Evolutionary conservation across 2,113 vertebrate species (phyloP), one percentile per base, ranked within the genome.

Genomic region (Dunckerocampus dactyliophorus): DNA sequence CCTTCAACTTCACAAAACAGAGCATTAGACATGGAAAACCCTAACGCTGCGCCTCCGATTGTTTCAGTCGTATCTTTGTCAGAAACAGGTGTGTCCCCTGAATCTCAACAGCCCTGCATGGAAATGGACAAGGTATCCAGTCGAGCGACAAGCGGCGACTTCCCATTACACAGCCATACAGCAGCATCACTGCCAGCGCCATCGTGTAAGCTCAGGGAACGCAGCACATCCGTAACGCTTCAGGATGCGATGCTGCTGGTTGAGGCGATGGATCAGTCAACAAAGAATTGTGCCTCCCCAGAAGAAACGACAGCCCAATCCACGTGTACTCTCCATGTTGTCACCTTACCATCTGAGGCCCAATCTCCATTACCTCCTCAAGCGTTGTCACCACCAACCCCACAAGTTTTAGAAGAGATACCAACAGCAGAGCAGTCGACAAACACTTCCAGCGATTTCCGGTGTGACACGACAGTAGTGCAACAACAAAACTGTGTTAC

Each of bases 21-120:
- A 28, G 28, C 19, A 37, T 21, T 55, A 45, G 46, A 53, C 0
- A 0, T 7, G 2, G 4, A 24, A 3, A 37, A 1, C 11, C 42
- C 12, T 24, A 21, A 64, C 4, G 0, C 19, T 47, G 34, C 3
- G 63, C 54, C 53, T 52, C 48, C 8, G 0, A 12, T 50, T 21
- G 8, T 54, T 67, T 56, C 62, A 34, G 47, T 55, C 54, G 46
- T 20, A 43, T 60, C 57, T 60, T 1, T 61, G 8, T 53, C 24
- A 17, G 51, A 34, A 53, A 4, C 14, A 17, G 51, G 24, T 53
- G 15, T 34, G 9, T 34, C 24, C 5, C 22, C 51, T 45, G 20
- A 59, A 67, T 63, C 60, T 42, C 37, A 57, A 47, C 50, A 60
- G 7, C 8, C 1, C 24, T 24, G 8, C 4, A 48, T 9, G 0